Conservation (phyloP, 2,797 vertebrate species). For the Halcyon leucocephala region DNA sequence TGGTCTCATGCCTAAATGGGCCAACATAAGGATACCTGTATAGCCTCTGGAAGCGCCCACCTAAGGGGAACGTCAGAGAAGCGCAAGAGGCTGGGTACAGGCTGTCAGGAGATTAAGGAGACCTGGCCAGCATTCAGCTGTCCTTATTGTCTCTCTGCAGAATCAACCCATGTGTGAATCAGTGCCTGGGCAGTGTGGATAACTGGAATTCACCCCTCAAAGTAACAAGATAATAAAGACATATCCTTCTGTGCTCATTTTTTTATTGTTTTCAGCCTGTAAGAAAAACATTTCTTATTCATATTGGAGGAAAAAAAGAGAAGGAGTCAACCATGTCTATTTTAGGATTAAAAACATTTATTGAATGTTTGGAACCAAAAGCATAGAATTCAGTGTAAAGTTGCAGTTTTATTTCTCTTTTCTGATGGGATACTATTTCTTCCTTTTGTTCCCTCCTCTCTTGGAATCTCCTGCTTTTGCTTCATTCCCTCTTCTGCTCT, state of each 20-base stretch:
- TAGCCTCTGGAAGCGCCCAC: background rate
- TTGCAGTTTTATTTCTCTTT: background rate
- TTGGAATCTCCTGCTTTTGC: background rate
- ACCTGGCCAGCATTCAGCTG: background rate
- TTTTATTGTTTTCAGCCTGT: background rate
- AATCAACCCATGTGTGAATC: background rate
- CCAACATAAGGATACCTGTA: background rate
- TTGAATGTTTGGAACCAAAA: background rate
- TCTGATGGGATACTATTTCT: background rate
- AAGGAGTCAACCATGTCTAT: background rate
- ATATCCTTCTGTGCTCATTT: background rate
- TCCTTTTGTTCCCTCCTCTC: background rate
- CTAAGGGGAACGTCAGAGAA: background rate
- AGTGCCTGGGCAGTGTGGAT: background rate
- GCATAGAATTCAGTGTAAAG: background rate
- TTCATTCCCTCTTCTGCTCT: background rate
- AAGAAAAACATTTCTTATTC: slow-evolving; percentile 16
- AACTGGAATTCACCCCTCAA: background rate
- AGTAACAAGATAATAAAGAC: background rate
- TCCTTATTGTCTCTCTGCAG: background rate
- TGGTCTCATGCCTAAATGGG: background rate
- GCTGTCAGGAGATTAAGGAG: background rate
- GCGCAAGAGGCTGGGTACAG: fast-evolving
- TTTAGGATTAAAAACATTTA: background rate
- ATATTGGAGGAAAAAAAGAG: background rate